These are phyloP conservation scores for Palaemon carinicauda DNA, from an alignment of 1,140 invertebrate species.

Conservation along the genomic window DNA sequence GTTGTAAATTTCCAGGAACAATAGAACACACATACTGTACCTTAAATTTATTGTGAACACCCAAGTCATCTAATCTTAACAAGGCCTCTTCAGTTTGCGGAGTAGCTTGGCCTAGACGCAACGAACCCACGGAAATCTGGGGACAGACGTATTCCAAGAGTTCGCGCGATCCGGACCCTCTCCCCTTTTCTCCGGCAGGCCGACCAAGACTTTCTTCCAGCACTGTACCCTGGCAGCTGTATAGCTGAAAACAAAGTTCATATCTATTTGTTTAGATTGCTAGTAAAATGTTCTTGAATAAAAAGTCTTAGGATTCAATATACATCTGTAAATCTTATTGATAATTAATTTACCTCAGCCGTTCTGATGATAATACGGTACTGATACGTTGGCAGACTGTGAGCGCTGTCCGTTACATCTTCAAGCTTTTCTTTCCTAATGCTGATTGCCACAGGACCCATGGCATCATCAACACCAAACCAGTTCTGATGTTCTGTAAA, in stretches of 20 bases:
- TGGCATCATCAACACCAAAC: conserved; percentile 93
- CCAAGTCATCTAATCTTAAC: conserved; percentile 91
- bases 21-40: conserved; percentile 10
- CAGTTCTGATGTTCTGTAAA: conserved; percentile 92
- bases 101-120: conserved; percentile 25
- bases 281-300: neutral
- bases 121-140: conserved; percentile 38
- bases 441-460: conserved; percentile 94
- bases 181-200: conserved; percentile 41
- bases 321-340: neutral
- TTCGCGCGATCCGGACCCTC: conserved; percentile 41
- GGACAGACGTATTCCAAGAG: conserved; percentile 55
- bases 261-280: neutral
- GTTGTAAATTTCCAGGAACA: too few relatives aligned
- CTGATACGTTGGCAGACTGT: conserved; percentile 65
- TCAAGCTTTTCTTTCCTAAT: conserved; percentile 83
- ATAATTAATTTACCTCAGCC: conserved; percentile 72
- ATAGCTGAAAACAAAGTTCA: conserved; percentile 25
- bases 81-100: conserved; percentile 84
- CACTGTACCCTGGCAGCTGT: conserved; percentile 48
- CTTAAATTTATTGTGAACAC: conserved; percentile 59
- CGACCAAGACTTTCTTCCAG: conserved; percentile 46
- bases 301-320: neutral
- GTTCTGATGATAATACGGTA: conserved; percentile 89
- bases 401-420: conserved; percentile 58